Evolutionary conservation across 1,140 invertebrate genomes (phyloP).

Genomic region (Eueides isabella): DNA sequence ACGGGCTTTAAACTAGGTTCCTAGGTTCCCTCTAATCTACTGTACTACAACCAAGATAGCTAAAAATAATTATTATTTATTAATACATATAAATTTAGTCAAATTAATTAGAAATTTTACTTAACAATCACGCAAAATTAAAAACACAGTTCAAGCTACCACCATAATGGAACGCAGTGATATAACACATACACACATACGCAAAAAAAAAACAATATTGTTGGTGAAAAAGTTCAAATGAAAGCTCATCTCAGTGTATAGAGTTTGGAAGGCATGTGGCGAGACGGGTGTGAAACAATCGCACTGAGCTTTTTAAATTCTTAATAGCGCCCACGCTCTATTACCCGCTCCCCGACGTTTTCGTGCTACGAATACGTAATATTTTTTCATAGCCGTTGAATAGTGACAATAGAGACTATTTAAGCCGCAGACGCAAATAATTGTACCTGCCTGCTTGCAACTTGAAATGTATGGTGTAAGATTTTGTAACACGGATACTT

Average conservation of each 20-base stretch:
- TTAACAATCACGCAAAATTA: background rate
- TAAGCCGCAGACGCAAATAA: conserved; percentile 16
- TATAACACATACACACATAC: conserved; percentile 12
- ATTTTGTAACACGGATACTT: background rate
- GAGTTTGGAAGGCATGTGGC: conserved; percentile 27
- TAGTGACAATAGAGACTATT: conserved; percentile 24
- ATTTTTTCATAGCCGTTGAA: conserved; percentile 28
- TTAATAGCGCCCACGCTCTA: conserved; percentile 37
- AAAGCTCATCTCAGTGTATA: conserved; percentile 27
- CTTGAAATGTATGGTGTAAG: background rate
- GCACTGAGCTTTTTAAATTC: conserved; percentile 39
- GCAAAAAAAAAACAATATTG: conserved; percentile 14
- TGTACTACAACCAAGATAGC: too few species aligned
- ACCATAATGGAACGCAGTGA: background rate
- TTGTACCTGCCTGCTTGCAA: conserved; percentile 20
- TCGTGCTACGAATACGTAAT: conserved; percentile 35
- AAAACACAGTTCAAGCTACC: background rate
- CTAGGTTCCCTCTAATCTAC: too few species aligned
- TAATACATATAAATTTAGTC: too few species aligned
- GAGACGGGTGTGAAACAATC: conserved; percentile 32
- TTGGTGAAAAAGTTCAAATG: conserved; percentile 26
- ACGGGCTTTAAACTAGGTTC: too few species aligned
- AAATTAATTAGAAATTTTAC: too few species aligned
- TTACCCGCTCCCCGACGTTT: conserved; percentile 38
- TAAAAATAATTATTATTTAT: too few species aligned